Evolutionary conservation across 2,888 invertebrate genomes (phyloP).

Genomic region (Nomada hirtipes): DNA sequence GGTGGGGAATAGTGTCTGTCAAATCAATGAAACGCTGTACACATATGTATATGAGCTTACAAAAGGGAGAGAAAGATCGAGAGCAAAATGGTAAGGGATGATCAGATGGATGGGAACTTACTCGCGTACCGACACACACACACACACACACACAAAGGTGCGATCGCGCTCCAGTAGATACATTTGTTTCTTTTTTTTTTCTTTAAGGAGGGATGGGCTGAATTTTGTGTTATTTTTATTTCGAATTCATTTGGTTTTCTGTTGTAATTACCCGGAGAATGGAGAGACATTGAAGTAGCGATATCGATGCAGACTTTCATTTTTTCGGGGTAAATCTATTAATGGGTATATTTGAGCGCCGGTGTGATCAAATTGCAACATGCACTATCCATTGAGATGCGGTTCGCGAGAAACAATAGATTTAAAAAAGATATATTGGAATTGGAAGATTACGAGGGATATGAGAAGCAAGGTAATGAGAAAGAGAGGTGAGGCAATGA

Average conservation of each 20-base stretch:
- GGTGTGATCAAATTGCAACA: conserved; percentile 55
- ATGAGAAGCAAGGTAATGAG: neutral
- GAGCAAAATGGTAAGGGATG: conserved; percentile 35
- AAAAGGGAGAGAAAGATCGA: conserved; percentile 25
- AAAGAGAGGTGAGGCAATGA: conserved; percentile 1
- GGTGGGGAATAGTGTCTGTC: conserved; percentile 75
- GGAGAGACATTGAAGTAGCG: conserved; percentile 42
- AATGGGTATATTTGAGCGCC: conserved; percentile 53
- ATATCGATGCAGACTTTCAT: conserved; percentile 52
- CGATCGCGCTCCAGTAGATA: conserved; percentile 30
- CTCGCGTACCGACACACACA: conserved; percentile 6
- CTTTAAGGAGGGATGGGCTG: conserved; percentile 27
- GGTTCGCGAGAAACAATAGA: conserved; percentile 9
- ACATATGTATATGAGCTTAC: conserved; percentile 21
- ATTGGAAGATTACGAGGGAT: conserved; percentile 38
- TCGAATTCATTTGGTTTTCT: conserved; percentile 15
- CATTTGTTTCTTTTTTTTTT: conserved; percentile 30
- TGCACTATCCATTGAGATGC: conserved; percentile 7
- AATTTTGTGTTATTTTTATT: conserved; percentile 27
- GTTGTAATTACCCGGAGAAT: conserved; percentile 20
- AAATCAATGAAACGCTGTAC: conserved; percentile 54
- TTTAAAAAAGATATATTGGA: neutral
- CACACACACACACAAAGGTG: neutral
- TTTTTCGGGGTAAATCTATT: conserved; percentile 60
- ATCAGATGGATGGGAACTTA: conserved; percentile 24